These are phyloP conservation scores for Xerus inauris DNA, from an alignment of 2,113 vertebrate genomes.

Conservation along the genomic window DNA sequence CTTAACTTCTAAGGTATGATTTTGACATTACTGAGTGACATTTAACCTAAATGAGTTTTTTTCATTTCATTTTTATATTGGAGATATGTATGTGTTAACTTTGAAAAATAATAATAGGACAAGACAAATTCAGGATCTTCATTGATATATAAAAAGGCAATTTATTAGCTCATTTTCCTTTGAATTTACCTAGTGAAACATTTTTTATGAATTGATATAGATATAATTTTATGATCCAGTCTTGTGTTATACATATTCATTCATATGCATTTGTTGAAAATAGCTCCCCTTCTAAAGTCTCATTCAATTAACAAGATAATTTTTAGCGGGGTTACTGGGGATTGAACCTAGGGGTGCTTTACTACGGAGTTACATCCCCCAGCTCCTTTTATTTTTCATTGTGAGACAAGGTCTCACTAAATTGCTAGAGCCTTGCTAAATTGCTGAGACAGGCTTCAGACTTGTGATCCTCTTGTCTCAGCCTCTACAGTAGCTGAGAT, in stretches of 20 bases:
- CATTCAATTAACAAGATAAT: background rate
- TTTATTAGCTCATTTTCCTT: background rate
- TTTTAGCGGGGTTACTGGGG: no score
- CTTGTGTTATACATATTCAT: background rate
- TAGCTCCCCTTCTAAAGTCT: background rate
- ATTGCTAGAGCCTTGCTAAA: no score
- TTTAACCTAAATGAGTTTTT: constrained; percentile 5
- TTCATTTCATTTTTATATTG: background rate
- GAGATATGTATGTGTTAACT: background rate
- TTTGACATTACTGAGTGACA: background rate
- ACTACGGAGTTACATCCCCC: no score
- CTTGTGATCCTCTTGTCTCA: no score
- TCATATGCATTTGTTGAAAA: background rate
- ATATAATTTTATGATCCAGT: background rate
- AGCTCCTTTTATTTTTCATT: no score
- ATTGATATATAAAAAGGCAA: background rate
- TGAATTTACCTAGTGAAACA: background rate
- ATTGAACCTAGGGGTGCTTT: no score
- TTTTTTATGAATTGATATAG: background rate
- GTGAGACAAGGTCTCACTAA: no score
- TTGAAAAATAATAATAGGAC: background rate
- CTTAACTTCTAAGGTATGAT: background rate
- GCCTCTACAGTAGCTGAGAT: no score
- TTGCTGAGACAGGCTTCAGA: no score
- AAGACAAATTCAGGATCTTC: background rate